Evolutionary conservation across 2,113 vertebrate genomes (phyloP).

Genomic region (Brachypodius melanocephalos): DNA sequence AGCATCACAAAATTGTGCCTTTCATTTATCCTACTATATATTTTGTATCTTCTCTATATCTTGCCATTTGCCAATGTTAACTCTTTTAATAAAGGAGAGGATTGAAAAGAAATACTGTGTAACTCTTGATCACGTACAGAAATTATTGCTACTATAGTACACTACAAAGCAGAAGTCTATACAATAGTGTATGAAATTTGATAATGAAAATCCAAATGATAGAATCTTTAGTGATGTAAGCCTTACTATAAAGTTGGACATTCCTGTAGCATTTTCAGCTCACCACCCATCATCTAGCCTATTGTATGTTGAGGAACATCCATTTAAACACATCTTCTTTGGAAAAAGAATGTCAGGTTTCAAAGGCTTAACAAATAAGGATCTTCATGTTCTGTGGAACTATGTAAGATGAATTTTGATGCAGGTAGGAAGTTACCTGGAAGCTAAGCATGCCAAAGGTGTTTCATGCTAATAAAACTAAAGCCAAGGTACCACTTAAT

Average conservation of each 20-base stretch:
- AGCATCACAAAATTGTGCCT: conserved; percentile 47
- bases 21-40: conserved; percentile 46
- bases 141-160: conserved; percentile 83
- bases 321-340: conserved; percentile 64
- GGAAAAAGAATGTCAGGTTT: conserved; percentile 60
- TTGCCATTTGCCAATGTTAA: conserved; percentile 68
- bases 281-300: conserved; percentile 47
- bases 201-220: conserved; percentile 77
- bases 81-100: conserved; percentile 59
- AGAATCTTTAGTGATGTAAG: conserved; percentile 72
- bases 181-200: conserved; percentile 74
- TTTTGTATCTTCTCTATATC: conserved; percentile 41
- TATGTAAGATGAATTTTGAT: conserved; percentile 69
- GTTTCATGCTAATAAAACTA: conserved; percentile 81
- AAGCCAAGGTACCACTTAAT: conserved; percentile 80
- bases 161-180: conserved; percentile 80
- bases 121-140: conserved; percentile 77
- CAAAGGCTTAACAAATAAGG: conserved; percentile 75
- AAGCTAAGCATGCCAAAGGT: conserved; percentile 81
- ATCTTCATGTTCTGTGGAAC: conserved; percentile 74
- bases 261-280: conserved; percentile 68
- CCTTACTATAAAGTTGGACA: conserved; percentile 73
- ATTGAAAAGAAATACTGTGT: conserved; percentile 69
- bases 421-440: conserved; percentile 71
- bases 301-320: conserved; percentile 40